A percentile compares a stretch with the other conserved stretches of the same genome.
Conservation (phyloP, 92 coral and sea anemone genomes). For the Epizoanthus fatuus region DNA sequence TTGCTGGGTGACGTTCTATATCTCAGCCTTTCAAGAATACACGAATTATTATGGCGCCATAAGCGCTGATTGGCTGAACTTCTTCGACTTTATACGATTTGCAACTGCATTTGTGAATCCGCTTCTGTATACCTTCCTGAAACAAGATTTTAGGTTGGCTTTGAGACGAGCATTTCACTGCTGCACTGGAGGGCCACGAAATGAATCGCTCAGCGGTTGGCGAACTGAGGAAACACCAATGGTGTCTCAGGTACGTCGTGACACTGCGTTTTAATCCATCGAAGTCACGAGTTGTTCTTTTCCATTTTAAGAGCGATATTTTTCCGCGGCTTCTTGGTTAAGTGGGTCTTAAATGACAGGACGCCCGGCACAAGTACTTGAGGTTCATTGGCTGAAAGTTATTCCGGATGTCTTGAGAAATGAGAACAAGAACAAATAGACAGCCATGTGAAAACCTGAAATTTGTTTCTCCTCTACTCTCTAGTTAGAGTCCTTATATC, state of each 20-base stretch:
- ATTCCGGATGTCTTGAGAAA: too few relatives aligned
- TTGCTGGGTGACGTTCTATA: constrained; percentile 96
- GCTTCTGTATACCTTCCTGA: constrained; percentile 86
- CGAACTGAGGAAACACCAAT: constrained; percentile 30
- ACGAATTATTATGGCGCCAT: constrained; percentile 62
- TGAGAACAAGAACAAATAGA: too few relatives aligned
- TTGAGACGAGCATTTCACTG: constrained; percentile 24
- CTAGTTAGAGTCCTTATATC: too few relatives aligned
- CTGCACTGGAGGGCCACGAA: background rate
- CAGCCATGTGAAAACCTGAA: too few relatives aligned
- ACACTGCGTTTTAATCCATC: background rate
- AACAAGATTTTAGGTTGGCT: constrained; percentile 91
- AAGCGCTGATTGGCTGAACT: constrained; percentile 53
- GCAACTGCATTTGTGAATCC: constrained; percentile 93
- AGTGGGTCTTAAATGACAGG: too few relatives aligned
- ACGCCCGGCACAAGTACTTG: too few relatives aligned
- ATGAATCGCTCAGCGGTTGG: background rate
- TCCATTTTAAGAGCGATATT: background rate
- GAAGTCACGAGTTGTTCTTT: background rate
- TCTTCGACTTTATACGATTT: constrained; percentile 93
- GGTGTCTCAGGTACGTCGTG: constrained; percentile 18
- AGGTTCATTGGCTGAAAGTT: too few relatives aligned
- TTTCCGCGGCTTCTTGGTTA: too few relatives aligned
- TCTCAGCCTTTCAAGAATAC: constrained; percentile 72
- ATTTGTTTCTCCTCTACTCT: too few relatives aligned